phyloP scores from a whole-genome alignment of 2,888 invertebrate genomes.

The Xanthia icteritia region DNA sequence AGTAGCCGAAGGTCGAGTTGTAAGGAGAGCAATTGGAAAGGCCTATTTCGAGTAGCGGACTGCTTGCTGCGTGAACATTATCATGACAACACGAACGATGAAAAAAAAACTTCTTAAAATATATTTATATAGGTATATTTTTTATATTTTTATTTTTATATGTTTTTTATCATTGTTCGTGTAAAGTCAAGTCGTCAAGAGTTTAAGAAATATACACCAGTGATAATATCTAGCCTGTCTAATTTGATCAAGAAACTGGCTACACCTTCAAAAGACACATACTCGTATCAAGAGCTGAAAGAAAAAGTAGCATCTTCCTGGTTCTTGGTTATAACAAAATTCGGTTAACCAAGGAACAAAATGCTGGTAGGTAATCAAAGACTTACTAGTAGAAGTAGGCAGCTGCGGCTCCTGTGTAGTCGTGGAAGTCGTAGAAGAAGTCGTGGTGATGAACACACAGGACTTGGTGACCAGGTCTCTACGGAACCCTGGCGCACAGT shows the following conservation, averaged over 20 bases:
- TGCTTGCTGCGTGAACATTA: too few relatives aligned
- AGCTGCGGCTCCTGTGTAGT: slow-evolving; percentile 60
- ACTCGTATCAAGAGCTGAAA: not conserved
- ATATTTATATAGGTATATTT: too few relatives aligned
- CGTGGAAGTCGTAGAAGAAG: slow-evolving; percentile 73
- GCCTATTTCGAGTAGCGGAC: too few relatives aligned
- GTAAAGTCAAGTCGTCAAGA: too few relatives aligned
- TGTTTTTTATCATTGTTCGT: too few relatives aligned
- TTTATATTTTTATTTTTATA: too few relatives aligned
- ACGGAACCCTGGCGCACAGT: slow-evolving; percentile 95
- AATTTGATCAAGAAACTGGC: not conserved
- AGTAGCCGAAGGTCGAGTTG: too few relatives aligned
- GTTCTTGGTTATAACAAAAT: not conserved
- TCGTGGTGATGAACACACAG: slow-evolving; percentile 76
- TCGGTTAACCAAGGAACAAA: not conserved
- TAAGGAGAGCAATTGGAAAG: too few relatives aligned
- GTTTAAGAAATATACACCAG: not conserved
- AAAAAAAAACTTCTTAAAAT: too few relatives aligned
- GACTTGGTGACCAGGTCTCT: slow-evolving; percentile 89
- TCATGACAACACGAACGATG: too few relatives aligned
- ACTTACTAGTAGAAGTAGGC: slow-evolving; percentile 67
- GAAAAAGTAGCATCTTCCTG: not conserved
- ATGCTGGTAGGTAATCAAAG: not conserved
- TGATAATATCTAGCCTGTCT: not conserved
- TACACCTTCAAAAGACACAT: not conserved